Evolutionary conservation across 2,888 invertebrate species (phyloP).

Genomic region (Drosophila rubida): DNA sequence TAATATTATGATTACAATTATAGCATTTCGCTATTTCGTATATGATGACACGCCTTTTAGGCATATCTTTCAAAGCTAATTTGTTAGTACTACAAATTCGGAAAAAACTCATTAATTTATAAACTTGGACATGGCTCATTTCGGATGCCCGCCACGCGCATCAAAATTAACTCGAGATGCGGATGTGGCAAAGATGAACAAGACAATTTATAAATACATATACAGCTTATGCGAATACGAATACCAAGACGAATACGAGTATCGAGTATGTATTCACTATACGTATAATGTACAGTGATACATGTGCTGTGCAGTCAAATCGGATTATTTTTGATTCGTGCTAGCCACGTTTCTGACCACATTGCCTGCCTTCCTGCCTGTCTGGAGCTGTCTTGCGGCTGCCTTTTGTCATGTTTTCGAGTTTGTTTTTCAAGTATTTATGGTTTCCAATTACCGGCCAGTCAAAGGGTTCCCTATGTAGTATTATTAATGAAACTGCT

Average conservation of each 20-base stretch:
- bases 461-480: slow-evolving; percentile 14
- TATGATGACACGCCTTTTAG: slow-evolving; percentile 8
- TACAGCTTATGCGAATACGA: background rate
- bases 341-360: slow-evolving; percentile 52
- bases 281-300: slow-evolving; percentile 1
- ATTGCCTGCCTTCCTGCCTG: slow-evolving; percentile 13
- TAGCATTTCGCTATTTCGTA: background rate
- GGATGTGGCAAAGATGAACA: slow-evolving; percentile 44
- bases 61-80: slow-evolving; percentile 31
- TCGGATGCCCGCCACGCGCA: slow-evolving; percentile 39
- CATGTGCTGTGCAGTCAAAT: slow-evolving; percentile 48
- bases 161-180: slow-evolving; percentile 31
- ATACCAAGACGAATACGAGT: background rate
- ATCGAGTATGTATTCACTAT: slow-evolving; percentile 7
- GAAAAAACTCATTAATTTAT: slow-evolving; percentile 60
- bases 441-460: slow-evolving; percentile 63
- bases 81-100: slow-evolving; percentile 47
- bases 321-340: slow-evolving; percentile 70
- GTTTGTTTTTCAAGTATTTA: slow-evolving; percentile 62
- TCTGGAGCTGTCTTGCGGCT: slow-evolving; percentile 19
- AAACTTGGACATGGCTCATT: slow-evolving; percentile 44
- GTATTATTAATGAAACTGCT: slow-evolving; percentile 23
- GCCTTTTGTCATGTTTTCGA: slow-evolving; percentile 47
- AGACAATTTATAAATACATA: slow-evolving; percentile 43
- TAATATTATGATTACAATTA: background rate